Evolutionary conservation across 2,113 vertebrate species (phyloP).

Genomic region (Ornithorhynchus anatinus): DNA sequence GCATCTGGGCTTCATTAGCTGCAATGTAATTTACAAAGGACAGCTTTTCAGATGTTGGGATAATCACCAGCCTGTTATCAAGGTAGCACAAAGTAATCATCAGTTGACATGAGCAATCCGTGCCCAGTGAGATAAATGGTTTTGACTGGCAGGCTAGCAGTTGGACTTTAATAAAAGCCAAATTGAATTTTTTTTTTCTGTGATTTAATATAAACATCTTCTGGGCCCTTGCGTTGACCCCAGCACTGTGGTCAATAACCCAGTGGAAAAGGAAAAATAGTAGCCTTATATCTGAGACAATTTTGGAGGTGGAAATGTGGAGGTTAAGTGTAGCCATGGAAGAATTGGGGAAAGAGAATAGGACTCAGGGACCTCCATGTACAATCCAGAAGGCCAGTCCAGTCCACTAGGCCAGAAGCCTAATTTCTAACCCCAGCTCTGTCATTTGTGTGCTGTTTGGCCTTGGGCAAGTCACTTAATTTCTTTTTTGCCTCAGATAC

Average conservation of each 20-base stretch:
- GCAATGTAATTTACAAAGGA: constrained; percentile 63
- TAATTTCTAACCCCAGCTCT: no score
- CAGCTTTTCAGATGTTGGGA: constrained; percentile 54
- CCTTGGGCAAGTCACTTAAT: no score
- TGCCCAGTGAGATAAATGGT: constrained; percentile 48
- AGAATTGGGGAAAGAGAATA: no score
- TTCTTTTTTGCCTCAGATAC: no score
- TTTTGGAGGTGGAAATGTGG: no score
- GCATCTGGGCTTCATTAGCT: constrained; percentile 71
- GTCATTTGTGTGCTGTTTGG: no score
- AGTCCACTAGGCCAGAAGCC: no score
- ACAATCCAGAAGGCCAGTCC: no score
- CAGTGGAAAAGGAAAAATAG: constrained; percentile 22
- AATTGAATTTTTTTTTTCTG: constrained; percentile 31
- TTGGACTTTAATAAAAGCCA: constrained; percentile 54
- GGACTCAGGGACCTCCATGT: no score
- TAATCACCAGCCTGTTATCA: constrained; percentile 68
- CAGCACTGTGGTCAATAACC: constrained; percentile 7
- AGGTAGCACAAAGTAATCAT: constrained; percentile 49
- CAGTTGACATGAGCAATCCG: constrained; percentile 38
- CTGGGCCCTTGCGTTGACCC: constrained; percentile 31
- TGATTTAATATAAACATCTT: constrained; percentile 37
- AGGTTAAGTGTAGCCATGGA: no score
- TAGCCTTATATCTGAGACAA: no score
- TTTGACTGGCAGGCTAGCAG: constrained; percentile 52